Base-by-base conservation (phyloP, 2,888 invertebrate species). In the Drosophila borealis region DNA sequence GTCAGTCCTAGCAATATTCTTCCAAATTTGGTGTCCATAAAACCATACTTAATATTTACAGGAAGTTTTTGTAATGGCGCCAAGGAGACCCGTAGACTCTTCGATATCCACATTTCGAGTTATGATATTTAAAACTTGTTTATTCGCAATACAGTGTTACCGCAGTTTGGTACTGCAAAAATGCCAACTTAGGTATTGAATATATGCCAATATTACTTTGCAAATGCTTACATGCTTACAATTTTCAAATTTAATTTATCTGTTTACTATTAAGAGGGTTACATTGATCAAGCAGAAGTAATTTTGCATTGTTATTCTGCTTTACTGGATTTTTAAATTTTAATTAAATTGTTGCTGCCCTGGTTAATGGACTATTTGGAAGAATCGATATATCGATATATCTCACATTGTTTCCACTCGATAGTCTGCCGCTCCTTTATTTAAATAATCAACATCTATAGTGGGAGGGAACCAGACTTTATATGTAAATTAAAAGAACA, bases 1-100 rank as follows among this genome's bases (percentile, higher is more conserved):
- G 74, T 66, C 3, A 70, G 29, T 0, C 86, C 88, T 37, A 87
- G 53, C n/a, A 87, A 34, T n/a, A 87, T 66, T 37, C 74, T 64
- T 0, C 86, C 86, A n/a, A 85, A 82, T 14, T 70, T 66, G 0
- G 80, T 56, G 6, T 63, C 25, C 1, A 54, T 34, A 39, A 55
- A 76, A 2, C 73, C 75, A 55, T 71, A 89, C 33, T 61, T 57
- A 2, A 87, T 70, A 1, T 2, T 21, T 5, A 50, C 0, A 1
- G 88, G 87, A 2, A 34, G 25, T 13, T 11, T 21, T 2, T 33
- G 17, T 3, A 88, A 21, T 2, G 51, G 5, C 2, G 51, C 54
- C 14, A 86, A 53, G 2, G 45, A 42, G 0, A 68, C 29, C 8
- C 4, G 44, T n/a, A 64, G 25, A 48, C 64, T 48, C 0, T 34